These are phyloP conservation scores for Semotilus atromaculatus DNA, from an alignment of 2,797 vertebrate species.

Conservation along the genomic window DNA sequence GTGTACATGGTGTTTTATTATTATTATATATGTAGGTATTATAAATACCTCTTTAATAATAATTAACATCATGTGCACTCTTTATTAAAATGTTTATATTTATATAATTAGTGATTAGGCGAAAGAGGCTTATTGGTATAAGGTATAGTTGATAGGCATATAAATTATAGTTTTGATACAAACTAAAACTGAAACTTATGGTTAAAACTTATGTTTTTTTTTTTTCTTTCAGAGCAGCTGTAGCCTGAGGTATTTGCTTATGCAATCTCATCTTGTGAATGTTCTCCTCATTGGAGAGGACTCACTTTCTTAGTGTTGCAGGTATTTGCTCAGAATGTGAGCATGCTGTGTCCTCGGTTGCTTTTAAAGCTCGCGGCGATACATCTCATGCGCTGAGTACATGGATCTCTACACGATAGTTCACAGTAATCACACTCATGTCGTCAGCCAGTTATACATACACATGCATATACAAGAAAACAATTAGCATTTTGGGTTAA, in stretches of 20 bases:
- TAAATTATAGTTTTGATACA: neutral
- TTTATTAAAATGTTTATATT: no score
- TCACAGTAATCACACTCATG: neutral
- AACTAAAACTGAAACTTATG: conserved; percentile 1
- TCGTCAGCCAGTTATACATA: neutral
- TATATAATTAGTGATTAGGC: neutral
- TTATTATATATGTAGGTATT: no score
- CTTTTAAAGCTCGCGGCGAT: neutral
- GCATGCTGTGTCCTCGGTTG: neutral
- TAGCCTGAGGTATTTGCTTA: conserved; percentile 21
- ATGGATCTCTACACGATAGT: neutral
- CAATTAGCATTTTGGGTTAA: neutral
- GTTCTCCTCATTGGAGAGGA: conserved; percentile 23
- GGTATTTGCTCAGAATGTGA: conserved; percentile 27
- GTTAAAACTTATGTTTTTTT: conserved; percentile 9
- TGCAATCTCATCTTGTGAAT: conserved; percentile 30
- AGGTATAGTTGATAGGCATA: neutral
- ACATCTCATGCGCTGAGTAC: neutral
- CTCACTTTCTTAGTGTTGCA: conserved; percentile 11
- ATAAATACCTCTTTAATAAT: no score
- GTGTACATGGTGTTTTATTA: neutral
- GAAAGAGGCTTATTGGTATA: neutral
- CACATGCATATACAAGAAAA: neutral
- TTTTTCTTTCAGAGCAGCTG: conserved; percentile 6
- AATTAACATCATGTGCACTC: no score